phyloP scores from a whole-genome alignment of 1,140 invertebrate species.

The Ceratoteleas bidentatus region DNA sequence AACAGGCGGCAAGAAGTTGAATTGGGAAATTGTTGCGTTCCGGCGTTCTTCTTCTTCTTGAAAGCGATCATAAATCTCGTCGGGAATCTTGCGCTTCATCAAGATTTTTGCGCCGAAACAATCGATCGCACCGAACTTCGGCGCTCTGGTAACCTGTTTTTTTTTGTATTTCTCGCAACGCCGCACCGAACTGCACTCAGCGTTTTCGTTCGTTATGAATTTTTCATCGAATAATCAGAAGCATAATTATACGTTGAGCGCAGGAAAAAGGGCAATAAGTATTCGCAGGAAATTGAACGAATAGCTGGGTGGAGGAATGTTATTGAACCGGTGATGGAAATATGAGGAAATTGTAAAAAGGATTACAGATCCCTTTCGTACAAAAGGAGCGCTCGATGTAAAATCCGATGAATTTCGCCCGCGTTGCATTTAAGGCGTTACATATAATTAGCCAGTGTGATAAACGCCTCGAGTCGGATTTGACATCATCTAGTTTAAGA shows the following conservation, averaged over 20 bases:
- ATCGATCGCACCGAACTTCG: constrained; percentile 52
- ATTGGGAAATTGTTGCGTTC: constrained; percentile 56
- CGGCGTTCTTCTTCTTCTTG: constrained; percentile 49
- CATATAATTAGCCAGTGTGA: no score
- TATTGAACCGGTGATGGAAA: neutral
- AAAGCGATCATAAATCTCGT: constrained; percentile 60
- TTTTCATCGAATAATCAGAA: constrained; percentile 5
- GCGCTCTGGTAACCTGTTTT: neutral
- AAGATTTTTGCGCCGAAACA: constrained; percentile 37
- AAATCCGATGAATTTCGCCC: no score
- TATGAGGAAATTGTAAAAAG: no score
- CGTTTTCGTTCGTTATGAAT: constrained; percentile 6
- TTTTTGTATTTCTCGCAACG: neutral
- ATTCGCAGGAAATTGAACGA: neutral
- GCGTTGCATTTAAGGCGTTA: no score
- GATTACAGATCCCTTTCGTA: no score
- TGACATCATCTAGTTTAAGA: no score
- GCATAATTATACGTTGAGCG: neutral
- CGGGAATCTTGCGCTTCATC: constrained; percentile 50
- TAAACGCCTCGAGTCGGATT: no score
- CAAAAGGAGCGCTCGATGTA: no score
- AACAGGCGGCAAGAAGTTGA: constrained; percentile 40
- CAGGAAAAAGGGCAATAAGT: neutral
- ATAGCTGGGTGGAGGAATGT: neutral
- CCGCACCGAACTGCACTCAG: neutral